These are phyloP conservation scores for Chrysaora quinquecirrha DNA, from an alignment of 30 jellyfish, hydroid and myxozoan genomes.

Conservation along the genomic window DNA sequence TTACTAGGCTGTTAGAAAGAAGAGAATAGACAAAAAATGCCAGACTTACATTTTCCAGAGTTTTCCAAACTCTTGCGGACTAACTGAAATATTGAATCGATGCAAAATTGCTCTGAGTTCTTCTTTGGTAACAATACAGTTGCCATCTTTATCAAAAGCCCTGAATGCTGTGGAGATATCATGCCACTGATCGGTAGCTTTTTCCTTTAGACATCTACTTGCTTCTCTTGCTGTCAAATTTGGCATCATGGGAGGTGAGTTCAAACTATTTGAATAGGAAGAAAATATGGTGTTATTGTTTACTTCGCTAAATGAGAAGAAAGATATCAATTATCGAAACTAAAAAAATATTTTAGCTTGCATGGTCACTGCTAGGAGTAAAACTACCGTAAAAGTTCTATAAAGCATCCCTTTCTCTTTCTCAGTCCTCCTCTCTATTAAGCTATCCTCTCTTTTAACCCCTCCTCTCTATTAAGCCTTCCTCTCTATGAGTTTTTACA, in stretches of 20 bases:
- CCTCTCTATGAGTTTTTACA: too few species aligned
- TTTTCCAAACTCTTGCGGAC: conserved; percentile 35
- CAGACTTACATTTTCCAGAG: conserved; percentile 63
- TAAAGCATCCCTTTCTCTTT: too few species aligned
- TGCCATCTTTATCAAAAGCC: conserved; percentile 68
- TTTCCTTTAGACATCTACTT: conserved; percentile 26
- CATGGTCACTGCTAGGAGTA: too few species aligned
- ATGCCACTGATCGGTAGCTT: conserved; percentile 75
- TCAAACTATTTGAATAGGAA: neutral
- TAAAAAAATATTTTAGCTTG: too few species aligned
- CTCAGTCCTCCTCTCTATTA: too few species aligned
- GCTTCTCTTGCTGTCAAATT: conserved; percentile 73
- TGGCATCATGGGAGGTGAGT: neutral
- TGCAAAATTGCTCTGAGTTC: conserved; percentile 42
- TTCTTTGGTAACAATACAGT: conserved; percentile 51
- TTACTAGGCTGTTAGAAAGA: neutral
- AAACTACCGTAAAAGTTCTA: too few species aligned
- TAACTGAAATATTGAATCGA: conserved; percentile 61
- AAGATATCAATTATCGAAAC: too few species aligned
- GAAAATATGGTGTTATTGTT: neutral
- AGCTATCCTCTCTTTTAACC: too few species aligned
- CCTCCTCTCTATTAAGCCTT: too few species aligned
- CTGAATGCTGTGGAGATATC: conserved; percentile 69
- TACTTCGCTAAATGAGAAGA: too few species aligned
- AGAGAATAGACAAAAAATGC: neutral